phyloP scores from a whole-genome alignment of 2,113 vertebrate genomes.

The Macquaria australasica region DNA sequence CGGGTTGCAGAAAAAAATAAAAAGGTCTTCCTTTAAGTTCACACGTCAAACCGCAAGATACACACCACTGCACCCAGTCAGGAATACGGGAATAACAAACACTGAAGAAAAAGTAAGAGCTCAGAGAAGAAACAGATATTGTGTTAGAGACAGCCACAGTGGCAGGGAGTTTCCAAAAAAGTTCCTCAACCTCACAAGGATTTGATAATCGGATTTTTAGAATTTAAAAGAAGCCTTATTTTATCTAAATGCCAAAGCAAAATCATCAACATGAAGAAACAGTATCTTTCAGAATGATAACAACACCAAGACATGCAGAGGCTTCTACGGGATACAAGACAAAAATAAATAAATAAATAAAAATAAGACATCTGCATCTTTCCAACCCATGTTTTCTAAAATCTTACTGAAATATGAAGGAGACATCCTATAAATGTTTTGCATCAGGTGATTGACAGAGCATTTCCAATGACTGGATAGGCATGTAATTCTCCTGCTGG shows the following conservation, averaged over 20 bases:
- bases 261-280: neutral
- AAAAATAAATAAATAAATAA: neutral
- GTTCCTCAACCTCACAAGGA: conserved; percentile 14
- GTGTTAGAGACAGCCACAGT: conserved; percentile 9
- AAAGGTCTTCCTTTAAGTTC: conserved; percentile 58
- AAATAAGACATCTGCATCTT: neutral
- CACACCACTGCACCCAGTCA: conserved; percentile 36
- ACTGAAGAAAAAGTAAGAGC: conserved; percentile 31
- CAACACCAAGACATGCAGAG: too few relatives aligned
- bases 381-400: too few relatives aligned
- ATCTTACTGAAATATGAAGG: neutral
- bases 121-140: conserved; percentile 26
- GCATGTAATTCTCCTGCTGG: neutral
- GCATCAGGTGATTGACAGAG: neutral
- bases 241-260: neutral
- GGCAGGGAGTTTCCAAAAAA: conserved; percentile 24
- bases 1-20: conserved; percentile 11
- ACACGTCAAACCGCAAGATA: conserved; percentile 41
- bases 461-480: neutral
- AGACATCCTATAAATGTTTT: neutral
- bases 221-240: neutral
- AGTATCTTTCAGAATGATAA: neutral
- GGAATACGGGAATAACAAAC: conserved; percentile 53
- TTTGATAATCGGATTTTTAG: conserved; percentile 1
- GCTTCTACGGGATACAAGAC: neutral